These are phyloP conservation scores for Platyscapa corneri DNA, from an alignment of 1,140 invertebrate species.

Conservation along the genomic window DNA sequence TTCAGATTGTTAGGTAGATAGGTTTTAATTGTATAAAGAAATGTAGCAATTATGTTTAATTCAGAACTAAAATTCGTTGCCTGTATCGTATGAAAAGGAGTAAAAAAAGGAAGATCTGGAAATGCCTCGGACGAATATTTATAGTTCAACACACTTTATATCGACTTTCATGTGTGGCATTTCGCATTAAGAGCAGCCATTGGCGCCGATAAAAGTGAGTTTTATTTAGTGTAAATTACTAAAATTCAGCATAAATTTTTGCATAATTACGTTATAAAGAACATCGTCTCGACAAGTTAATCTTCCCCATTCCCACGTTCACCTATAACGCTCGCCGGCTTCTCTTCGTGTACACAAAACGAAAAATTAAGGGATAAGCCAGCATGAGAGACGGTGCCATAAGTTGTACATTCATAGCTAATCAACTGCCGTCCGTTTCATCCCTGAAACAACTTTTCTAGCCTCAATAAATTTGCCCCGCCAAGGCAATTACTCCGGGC, in stretches of 20 bases:
- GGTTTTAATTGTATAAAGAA: neutral
- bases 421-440: slow-evolving; percentile 58
- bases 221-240: slow-evolving; percentile 54
- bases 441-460: slow-evolving; percentile 62
- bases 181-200: slow-evolving; percentile 50
- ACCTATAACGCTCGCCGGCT: slow-evolving; percentile 10
- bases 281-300: slow-evolving; percentile 50
- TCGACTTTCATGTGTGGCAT: slow-evolving; percentile 51
- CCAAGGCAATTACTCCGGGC: slow-evolving; percentile 67
- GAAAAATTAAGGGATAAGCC: slow-evolving; percentile 47
- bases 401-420: slow-evolving; percentile 57
- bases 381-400: slow-evolving; percentile 39
- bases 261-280: slow-evolving; percentile 52
- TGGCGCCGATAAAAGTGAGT: slow-evolving; percentile 39
- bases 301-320: slow-evolving; percentile 53
- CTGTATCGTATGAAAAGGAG: no score
- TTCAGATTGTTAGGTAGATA: neutral
- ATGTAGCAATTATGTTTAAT: slow-evolving; percentile 37
- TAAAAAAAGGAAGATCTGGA: neutral
- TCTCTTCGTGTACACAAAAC: neutral
- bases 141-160: slow-evolving; percentile 39
- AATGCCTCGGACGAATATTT: slow-evolving; percentile 33
- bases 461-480: slow-evolving; percentile 65
- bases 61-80: slow-evolving; percentile 10
- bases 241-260: slow-evolving; percentile 53